phyloP scores from a whole-genome alignment of 2,888 invertebrate species.

The Drosophila ezoana region DNA sequence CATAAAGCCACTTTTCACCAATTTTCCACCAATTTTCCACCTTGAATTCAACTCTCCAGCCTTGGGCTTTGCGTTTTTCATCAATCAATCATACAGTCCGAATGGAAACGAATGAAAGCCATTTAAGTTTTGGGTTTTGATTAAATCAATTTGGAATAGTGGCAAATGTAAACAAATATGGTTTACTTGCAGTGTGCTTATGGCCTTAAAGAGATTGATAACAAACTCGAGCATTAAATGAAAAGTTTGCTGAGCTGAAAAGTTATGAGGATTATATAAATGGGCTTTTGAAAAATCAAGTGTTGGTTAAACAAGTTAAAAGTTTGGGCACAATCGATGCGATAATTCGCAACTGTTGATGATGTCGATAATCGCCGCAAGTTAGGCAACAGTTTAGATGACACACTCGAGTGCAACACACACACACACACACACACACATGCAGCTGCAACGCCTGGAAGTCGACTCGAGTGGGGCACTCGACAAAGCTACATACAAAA shows the following conservation, averaged over 20 bases:
- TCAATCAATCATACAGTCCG: too few relatives aligned
- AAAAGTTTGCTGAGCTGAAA: background rate
- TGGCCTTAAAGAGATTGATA: background rate
- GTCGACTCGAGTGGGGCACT: slow-evolving; percentile 36
- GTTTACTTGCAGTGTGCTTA: background rate
- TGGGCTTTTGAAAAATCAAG: background rate
- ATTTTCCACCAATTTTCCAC: too few relatives aligned
- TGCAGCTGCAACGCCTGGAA: background rate
- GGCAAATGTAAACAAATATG: too few relatives aligned
- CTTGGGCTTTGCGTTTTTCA: too few relatives aligned
- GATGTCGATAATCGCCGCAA: slow-evolving; percentile 31
- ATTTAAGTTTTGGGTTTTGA: too few relatives aligned
- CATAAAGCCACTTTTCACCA: too few relatives aligned
- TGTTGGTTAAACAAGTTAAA: slow-evolving; percentile 12
- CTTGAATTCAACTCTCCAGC: too few relatives aligned
- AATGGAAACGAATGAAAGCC: too few relatives aligned
- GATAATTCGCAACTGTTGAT: background rate
- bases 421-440: background rate
- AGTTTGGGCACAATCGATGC: slow-evolving; percentile 7
- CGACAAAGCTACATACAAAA: slow-evolving; percentile 42
- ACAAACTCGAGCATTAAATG: background rate
- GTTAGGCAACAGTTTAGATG: slow-evolving; percentile 44
- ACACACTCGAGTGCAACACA: slow-evolving; percentile 25
- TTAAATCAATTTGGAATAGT: too few relatives aligned
- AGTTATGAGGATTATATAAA: background rate